Percentiles rank a stretch among this genome's conserved stretches.
phyloP scores from a whole-genome alignment of 2,888 invertebrate genomes.

The Drosophila limbata region DNA sequence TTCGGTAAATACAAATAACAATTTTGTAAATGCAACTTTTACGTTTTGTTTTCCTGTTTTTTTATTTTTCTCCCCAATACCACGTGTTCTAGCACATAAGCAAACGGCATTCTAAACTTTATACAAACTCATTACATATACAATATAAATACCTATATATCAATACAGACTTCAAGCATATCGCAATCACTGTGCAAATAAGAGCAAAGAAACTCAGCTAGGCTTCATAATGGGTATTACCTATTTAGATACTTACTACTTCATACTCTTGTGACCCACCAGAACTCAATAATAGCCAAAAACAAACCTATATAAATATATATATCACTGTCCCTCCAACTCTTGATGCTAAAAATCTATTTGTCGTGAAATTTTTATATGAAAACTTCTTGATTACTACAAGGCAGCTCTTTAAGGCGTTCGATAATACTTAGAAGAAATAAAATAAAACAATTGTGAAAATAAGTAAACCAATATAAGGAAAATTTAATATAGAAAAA shows the following conservation, averaged over 20 bases:
- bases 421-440: constrained; percentile 23
- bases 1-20: constrained; percentile 60
- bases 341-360: constrained; percentile 56
- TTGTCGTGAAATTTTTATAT: constrained; percentile 68
- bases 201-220: constrained; percentile 36
- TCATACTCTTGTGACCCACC: constrained; percentile 48
- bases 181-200: constrained; percentile 68
- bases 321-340: constrained; percentile 54
- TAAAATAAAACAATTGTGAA: constrained; percentile 11
- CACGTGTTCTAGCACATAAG: constrained; percentile 43
- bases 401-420: constrained; percentile 52
- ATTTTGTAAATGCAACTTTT: constrained; percentile 60
- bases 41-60: constrained; percentile 45
- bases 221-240: constrained; percentile 44
- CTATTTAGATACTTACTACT: constrained; percentile 12
- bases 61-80: constrained; percentile 11
- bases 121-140: constrained; percentile 29
- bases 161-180: constrained; percentile 71
- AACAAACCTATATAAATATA: constrained; percentile 6
- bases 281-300: constrained; percentile 55
- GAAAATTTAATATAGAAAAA: constrained; percentile 69
- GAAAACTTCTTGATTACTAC: constrained; percentile 21
- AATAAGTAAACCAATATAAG: constrained; percentile 28
- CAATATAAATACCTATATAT: constrained; percentile 29
- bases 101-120: constrained; percentile 32